phyloP scores from a whole-genome alignment of 2,888 invertebrate species.

The Caenorhabditis sp. region DNA sequence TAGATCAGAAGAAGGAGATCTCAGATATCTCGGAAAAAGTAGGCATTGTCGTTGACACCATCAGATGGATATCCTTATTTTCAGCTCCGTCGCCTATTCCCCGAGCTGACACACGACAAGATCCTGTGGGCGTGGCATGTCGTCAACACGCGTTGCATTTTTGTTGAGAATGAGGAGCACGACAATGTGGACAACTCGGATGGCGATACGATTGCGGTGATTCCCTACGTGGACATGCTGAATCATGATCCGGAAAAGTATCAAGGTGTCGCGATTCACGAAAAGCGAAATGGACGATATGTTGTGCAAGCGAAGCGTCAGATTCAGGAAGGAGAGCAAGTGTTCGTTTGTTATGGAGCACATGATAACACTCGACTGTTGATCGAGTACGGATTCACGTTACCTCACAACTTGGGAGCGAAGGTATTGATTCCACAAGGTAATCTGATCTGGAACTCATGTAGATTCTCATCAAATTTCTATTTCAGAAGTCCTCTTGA shows the following conservation, averaged over 20 bases:
- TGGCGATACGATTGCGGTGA: slow-evolving; percentile 79
- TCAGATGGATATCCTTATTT: slow-evolving; percentile 19
- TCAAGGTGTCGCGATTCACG: slow-evolving; percentile 70
- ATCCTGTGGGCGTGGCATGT: slow-evolving; percentile 82
- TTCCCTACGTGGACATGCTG: slow-evolving; percentile 82
- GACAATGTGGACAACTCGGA: slow-evolving; percentile 66
- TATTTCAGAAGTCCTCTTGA: slow-evolving; percentile 54
- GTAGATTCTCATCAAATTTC: too few relatives aligned
- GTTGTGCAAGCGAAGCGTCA: slow-evolving; percentile 68
- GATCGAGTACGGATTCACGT: slow-evolving; percentile 84
- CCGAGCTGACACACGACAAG: slow-evolving; percentile 56
- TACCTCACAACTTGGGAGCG: slow-evolving; percentile 82
- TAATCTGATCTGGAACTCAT: slow-evolving; percentile 22
- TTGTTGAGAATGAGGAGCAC: slow-evolving; percentile 69
- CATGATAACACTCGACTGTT: slow-evolving; percentile 84
- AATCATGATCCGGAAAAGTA: slow-evolving; percentile 76
- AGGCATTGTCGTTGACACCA: too few relatives aligned
- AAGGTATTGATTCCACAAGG: slow-evolving; percentile 75
- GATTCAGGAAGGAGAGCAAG: slow-evolving; percentile 59
- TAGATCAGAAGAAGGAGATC: slow-evolving; percentile 73
- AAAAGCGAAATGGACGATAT: slow-evolving; percentile 64
- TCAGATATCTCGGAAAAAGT: slow-evolving; percentile 55
- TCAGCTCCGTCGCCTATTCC: slow-evolving; percentile 54
- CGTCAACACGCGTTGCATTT: slow-evolving; percentile 80
- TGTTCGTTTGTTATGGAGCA: slow-evolving; percentile 84